These are phyloP conservation scores for Eidolon dupreanum DNA, from an alignment of 2,797 vertebrate genomes.

Conservation along the genomic window DNA sequence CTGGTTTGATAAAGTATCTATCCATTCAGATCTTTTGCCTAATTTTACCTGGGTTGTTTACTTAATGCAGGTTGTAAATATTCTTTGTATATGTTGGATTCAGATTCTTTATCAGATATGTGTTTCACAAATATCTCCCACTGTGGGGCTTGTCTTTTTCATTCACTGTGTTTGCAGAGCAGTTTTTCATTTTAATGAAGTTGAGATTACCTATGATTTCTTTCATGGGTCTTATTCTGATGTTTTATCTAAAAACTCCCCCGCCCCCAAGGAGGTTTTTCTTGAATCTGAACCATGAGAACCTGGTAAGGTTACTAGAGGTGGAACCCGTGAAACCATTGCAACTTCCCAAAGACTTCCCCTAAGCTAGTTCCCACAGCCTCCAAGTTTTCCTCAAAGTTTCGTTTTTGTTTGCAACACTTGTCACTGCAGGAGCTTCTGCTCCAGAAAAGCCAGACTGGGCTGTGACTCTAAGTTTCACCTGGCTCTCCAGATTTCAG, in stretches of 20 bases:
- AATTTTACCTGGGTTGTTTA: not conserved
- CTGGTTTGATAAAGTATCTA: not conserved
- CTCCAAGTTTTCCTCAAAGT: not conserved
- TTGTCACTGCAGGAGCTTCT: not conserved
- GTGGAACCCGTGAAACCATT: not conserved
- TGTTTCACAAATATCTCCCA: not conserved
- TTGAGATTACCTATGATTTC: not conserved
- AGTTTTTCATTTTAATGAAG: not conserved
- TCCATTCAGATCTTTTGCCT: not conserved
- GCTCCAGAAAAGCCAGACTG: not conserved
- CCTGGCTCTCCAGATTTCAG: not conserved
- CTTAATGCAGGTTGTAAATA: not conserved
- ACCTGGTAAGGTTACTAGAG: not conserved
- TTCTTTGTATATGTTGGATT: not conserved
- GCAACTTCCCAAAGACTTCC: accelerated
- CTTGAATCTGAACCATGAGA: not conserved
- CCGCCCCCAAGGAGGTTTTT: not conserved
- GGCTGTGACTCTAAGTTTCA: not conserved
- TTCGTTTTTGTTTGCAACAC: not conserved
- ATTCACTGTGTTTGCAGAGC: not conserved
- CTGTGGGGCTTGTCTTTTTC: not conserved
- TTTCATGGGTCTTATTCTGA: not conserved
- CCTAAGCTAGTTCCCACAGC: not conserved
- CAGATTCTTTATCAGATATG: not conserved
- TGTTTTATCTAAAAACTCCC: not conserved